Base-by-base conservation (phyloP, 2,113 vertebrate species). In the Cervus canadensis region DNA sequence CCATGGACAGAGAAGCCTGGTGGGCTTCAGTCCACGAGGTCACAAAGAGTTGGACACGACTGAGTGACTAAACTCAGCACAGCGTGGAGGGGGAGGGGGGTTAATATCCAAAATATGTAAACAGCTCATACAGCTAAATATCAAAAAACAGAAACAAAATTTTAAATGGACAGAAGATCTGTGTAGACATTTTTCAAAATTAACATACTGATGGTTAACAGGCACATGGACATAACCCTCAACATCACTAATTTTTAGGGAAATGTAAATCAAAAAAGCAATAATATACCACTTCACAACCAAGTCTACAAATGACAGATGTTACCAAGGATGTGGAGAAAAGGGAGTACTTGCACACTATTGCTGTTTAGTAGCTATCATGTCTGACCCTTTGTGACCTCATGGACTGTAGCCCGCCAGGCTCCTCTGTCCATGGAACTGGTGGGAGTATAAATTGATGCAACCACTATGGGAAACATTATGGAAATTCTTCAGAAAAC, bases 81-180 rank as follows among this genome's bases (percentile, higher is more conserved):
- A 74, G 67, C n/a, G 23, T 0, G 1, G 5, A 10, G 43, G 7
- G 43, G 43, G 40, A 40, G 40, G 43, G 1, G 10, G 10, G 48
- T 52, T 52, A 52, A 81, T 52, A 81, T 52, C 9, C 16, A n/a
- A 52, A 81, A 52, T 81, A 81, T 7, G 8, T 33, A 52, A 81
- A 52, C 17, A 52, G 78, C 30, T 52, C 45, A n/a, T 81, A 33
- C 5, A 81, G 11, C 16, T 81, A 33, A 81, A 81, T 52, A 79
- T 79, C 15, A 79, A 79, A 79, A 79, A 79, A 19, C 14, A 50
- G 45, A 50, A 50, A 50, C 26, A 79, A 50, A 79, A 79, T 50
- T 50, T 79, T 79, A 33, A 79, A 19, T 79, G 28, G 2, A 8
- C 76, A 50, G 76, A 79, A 79, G 48, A 33, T 50, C 28, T 52